Base-by-base conservation (phyloP, 2,113 vertebrate genomes). In the Empidonax traillii region DNA sequence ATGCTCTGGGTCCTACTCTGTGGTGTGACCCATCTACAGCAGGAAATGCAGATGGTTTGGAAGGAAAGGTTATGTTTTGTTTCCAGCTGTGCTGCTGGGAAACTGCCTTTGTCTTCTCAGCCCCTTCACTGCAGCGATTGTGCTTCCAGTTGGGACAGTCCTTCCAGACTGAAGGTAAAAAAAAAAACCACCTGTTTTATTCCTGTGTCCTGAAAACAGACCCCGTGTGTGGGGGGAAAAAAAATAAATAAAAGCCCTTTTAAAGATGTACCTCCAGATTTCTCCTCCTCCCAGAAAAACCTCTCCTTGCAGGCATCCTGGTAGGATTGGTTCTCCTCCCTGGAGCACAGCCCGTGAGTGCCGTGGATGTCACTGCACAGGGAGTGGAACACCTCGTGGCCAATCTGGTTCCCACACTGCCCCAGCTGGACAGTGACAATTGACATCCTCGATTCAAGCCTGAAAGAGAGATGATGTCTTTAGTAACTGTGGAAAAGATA, bases 381-480 rank as follows among this genome's bases (percentile, higher is more conserved):
- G 53, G 97, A 41, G 78, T 97, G 98, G 58, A 99, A 99, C 56
- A 99, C 91, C 96, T 99, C 98, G 2, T 97, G 98, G 22, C 99
- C 99, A 68, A 99, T 97, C 91, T 99, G 99, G 96, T 99, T 99
- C 46, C 99, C 99, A 77, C 99, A 99, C 96, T 99, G 99, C 33
- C 99, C 99, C 31, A 99, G 97, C 89, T 99, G 99, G 22, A 99
- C 97, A 2, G 98, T 98, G 65, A 99, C 97, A 39, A 99, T 55
- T 4, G 99, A 99, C 99, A 99, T 99, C 20, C 51, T 96, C 37
- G 10, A 43, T 23, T 46, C 80, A 46, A 74, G 49, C 74, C 97
- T 96, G 82, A 35, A 87, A 95, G 68, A 83, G 10, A 67, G 35
- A 84, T 39, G 4, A 22, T 31, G 37, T 15, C 35, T 91, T 89